Base-by-base conservation (phyloP, 1,140 invertebrate species). In the Sitodiplosis mosellana region DNA sequence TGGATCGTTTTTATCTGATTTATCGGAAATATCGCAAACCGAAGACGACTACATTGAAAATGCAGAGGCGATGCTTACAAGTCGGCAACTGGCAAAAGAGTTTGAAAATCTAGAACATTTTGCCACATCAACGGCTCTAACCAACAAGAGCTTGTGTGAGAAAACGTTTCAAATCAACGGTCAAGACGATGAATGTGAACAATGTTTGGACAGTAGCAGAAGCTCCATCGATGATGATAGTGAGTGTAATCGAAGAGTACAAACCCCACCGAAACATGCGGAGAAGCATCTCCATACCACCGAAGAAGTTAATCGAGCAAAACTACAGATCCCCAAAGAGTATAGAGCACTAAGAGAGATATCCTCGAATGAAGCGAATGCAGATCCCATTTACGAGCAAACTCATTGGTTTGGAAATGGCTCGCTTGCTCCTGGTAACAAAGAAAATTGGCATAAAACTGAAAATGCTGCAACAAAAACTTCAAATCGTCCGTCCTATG, bases 11-110 rank as follows among this genome's bases (percentile, higher is more conserved):
- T 59, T 86, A 33, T 81, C 80, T 1, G 82, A 87, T 56, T 69
- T 86, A 52, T 87, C 84, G 49, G 84, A 27, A 5, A 5, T 84
- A 55, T 87, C 87, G 4, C 78, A 81, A 42, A 90, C 87, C 0
- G 87, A 90, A 55, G 87, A 92, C 60, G 86, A 91, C 65, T 69
- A 89, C 45, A 81, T 84, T 48, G 61, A 72, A 36, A 27, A 27
- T 27, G 27, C 27, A 10, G 10, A 5, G 27, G 27, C 27, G 10
- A 5, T 27, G 27, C n/a, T 27, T 27, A 81, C 78, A 77, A 77
- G 77, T 51, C 75, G 80, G 53, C 73, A 78, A 49, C 69, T 76
- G 52, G 74, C 60, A 0, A 63, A 61, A n/a, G 10, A 59, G 42
- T 49, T 59, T 17, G 63, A 64, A 19, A 60, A 58, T 44, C 48